Base-by-base conservation (phyloP, 2,888 invertebrate genomes). In the Archips xylosteana region DNA sequence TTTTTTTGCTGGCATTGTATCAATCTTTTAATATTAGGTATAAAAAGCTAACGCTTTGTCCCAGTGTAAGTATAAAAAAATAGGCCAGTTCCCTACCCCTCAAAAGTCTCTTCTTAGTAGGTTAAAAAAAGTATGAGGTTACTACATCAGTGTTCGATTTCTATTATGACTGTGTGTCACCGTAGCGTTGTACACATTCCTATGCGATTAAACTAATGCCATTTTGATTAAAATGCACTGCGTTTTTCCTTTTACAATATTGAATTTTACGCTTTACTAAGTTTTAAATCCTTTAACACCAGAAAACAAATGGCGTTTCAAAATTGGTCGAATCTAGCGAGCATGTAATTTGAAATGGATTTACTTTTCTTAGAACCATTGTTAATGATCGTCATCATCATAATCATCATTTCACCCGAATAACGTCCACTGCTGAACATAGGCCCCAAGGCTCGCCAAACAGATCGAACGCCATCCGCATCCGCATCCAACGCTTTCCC, bases 201-300 rank as follows among this genome's bases (percentile, higher is more conserved):
- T 87, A 88, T 82, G 85, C 89, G 92, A 93, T 92, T 92, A 92
- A 85, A 89, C 89, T 94, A 94, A 94, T 94, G 85, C 94, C 90
- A 83, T 88, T 92, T 94, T 94, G 92, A 94, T 94, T 92, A 93
- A 93, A 94, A 92, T 89, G 89, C 91, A 92, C 87, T 79, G 79
- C 80, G 77, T 76, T 81, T 77, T 87, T 87, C 88, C 86, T 89
- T 90, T 89, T 91, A 89, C 89, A 89, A 91, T 92, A 92, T 92
- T 90, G 89, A 90, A 91, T 90, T 90, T 91, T 84, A 87, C 85
- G 90, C 86, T 86, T 87, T 81, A 83, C 81, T 83, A 82, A 81
- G 81, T 88, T 87, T 82, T 78, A 85, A 87, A 82, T 85, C 84
- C 84, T 82, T 80, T 83, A 79, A 81, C 80, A 78, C 81, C 70